A percentile compares a stretch with the other conserved stretches of the same genome.
Evolutionary conservation across 2,888 invertebrate species (phyloP).

Genomic region (Pollenia angustigena): DNA sequence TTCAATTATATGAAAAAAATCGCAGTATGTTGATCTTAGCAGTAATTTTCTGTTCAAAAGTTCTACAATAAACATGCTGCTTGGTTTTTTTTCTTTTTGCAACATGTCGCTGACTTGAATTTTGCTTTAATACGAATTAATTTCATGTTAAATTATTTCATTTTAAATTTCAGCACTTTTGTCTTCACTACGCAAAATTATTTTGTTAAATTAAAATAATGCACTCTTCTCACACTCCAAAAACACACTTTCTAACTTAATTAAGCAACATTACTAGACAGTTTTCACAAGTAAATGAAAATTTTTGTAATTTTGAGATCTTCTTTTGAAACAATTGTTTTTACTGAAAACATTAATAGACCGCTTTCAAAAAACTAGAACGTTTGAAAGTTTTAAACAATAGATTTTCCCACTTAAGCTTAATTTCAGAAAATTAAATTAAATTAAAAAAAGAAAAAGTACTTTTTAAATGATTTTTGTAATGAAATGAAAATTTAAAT

Average conservation of each 20-base stretch:
- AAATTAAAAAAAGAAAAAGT: slow-evolving; percentile 21
- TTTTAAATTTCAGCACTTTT: too few species aligned
- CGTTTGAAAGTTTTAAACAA: slow-evolving; percentile 11
- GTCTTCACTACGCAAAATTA: too few species aligned
- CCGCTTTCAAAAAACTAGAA: background rate
- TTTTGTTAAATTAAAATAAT: too few species aligned
- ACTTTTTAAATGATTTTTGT: background rate
- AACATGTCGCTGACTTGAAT: background rate
- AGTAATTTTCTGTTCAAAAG: too few species aligned
- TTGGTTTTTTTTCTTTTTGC: background rate
- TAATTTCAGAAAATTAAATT: slow-evolving; percentile 20
- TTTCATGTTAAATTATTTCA: too few species aligned
- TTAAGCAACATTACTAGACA: background rate
- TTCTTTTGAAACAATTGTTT: slow-evolving; percentile 7
- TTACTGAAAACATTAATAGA: background rate
- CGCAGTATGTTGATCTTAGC: too few species aligned
- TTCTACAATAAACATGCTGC: too few species aligned
- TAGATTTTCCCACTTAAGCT: slow-evolving; percentile 12
- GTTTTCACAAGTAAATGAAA: background rate
- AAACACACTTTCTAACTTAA: background rate
- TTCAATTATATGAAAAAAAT: too few species aligned
- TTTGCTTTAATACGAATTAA: background rate
- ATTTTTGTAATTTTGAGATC: background rate
- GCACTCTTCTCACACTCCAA: too few species aligned
- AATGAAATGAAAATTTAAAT: background rate